A percentile compares a stretch with the other conserved stretches of the same genome.
Evolutionary conservation across 1,140 invertebrate genomes (phyloP).

Genomic region (Camponotus pennsylvanicus): DNA sequence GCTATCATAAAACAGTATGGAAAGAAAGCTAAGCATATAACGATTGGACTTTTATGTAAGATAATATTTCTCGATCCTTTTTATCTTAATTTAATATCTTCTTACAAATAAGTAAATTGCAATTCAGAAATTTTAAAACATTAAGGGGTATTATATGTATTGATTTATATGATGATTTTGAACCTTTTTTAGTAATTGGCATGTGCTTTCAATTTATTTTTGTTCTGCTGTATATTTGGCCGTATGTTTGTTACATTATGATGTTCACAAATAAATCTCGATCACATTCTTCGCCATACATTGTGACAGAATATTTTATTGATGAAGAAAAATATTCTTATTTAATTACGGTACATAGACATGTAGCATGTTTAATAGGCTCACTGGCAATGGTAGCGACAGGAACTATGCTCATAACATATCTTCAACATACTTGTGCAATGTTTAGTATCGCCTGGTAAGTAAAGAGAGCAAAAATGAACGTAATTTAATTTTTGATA

Average conservation of each 20-base stretch:
- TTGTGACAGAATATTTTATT: slow-evolving; percentile 2
- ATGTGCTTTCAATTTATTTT: too few relatives aligned
- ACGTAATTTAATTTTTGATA: too few relatives aligned
- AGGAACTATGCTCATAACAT: neutral
- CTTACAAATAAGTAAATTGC: neutral
- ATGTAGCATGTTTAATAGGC: too few relatives aligned
- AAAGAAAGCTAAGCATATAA: neutral
- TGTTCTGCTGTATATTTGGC: too few relatives aligned
- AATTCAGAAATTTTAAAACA: neutral
- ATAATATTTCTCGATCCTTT: neutral
- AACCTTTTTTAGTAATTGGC: too few relatives aligned
- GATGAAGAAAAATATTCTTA: too few relatives aligned
- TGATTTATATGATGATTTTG: neutral
- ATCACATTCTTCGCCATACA: neutral
- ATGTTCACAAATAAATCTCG: neutral
- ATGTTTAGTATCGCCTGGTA: slow-evolving; percentile 24
- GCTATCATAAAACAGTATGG: slow-evolving; percentile 23
- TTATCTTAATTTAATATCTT: neutral
- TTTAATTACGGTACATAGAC: neutral
- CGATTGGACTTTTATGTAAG: neutral
- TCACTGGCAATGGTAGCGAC: too few relatives aligned
- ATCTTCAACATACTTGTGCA: slow-evolving; percentile 23
- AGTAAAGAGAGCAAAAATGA: neutral
- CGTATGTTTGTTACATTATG: too few relatives aligned
- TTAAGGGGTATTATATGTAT: neutral